phyloP scores from a whole-genome alignment of 2,113 vertebrate species.

The Pan troglodytes region NHGRI_mPanTro3-v2.1_pri NC_072398.2:35735501-35736000 shows the following conservation, averaged over 20 bases:
- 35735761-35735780: slow-evolving; percentile 74
- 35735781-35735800: slow-evolving; percentile 62
- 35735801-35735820: slow-evolving; percentile 78
- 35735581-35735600: slow-evolving; percentile 90
- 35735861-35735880: neutral
- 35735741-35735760: slow-evolving; percentile 78
- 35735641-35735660: slow-evolving; percentile 81
- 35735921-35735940: slow-evolving; percentile 47
- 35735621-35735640: slow-evolving; percentile 84
- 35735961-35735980: neutral
- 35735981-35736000: neutral
- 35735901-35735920: slow-evolving; percentile 64
- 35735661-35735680: neutral
- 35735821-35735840: slow-evolving; percentile 66
- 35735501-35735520: slow-evolving; percentile 92
- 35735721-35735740: slow-evolving; percentile 72
- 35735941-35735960: neutral
- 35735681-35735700: neutral
- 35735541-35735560: slow-evolving; percentile 91
- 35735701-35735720: neutral
- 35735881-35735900: slow-evolving; percentile 71
- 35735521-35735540: slow-evolving; percentile 86
- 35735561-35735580: slow-evolving; percentile 89
- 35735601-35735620: slow-evolving; percentile 89
- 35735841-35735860: slow-evolving; percentile 53